phyloP scores from a whole-genome alignment of 2,113 vertebrate species.

The Pitta sordida region DNA sequence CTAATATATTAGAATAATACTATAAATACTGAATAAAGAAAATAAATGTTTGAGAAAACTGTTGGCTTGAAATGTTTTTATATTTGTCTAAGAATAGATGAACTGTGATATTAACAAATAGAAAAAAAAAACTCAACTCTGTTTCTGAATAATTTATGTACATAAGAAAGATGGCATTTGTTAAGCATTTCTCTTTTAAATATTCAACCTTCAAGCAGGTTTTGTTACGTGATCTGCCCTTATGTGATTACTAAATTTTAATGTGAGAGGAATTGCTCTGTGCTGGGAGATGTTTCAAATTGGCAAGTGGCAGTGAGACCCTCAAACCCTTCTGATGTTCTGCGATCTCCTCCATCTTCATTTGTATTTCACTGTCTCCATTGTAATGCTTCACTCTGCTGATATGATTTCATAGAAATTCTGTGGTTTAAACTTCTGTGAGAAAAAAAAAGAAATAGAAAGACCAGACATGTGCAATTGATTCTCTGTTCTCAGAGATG shows the following conservation, averaged over 20 bases:
- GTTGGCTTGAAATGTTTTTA: background rate
- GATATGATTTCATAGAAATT: conserved; percentile 35
- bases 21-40: background rate
- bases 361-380: background rate
- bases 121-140: background rate
- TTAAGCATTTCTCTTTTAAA: background rate
- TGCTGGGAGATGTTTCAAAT: background rate
- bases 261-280: background rate
- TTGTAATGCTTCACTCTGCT: background rate
- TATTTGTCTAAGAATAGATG: background rate
- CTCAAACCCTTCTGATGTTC: background rate
- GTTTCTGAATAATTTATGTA: background rate
- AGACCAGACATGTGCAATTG: background rate
- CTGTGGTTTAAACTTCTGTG: conserved; percentile 4
- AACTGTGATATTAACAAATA: background rate
- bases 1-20: background rate
- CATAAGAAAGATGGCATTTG: background rate
- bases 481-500: conserved; percentile 21
- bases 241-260: background rate
- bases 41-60: background rate
- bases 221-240: background rate
- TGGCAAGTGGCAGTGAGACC: background rate
- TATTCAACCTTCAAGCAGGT: background rate
- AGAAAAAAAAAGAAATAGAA: background rate
- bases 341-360: background rate